Evolutionary conservation across 2,888 invertebrate genomes (phyloP).

Genomic region (Antheraea assamensis): DNA sequence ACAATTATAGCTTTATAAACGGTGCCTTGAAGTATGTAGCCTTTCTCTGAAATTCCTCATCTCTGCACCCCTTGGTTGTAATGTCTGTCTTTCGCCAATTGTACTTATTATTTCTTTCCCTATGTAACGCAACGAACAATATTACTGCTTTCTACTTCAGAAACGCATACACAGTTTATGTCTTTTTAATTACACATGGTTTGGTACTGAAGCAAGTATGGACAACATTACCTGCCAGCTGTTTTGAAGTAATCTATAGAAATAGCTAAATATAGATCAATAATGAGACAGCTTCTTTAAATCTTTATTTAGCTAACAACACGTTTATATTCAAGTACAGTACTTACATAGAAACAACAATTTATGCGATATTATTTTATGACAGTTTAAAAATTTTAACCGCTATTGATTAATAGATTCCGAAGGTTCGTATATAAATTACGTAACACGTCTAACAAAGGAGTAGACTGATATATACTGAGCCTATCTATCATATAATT

Average conservation of each 20-base stretch:
- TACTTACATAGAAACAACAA: conserved; percentile 70
- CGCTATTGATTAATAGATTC: neutral
- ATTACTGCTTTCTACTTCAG: no score
- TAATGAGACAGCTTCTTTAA: conserved; percentile 47
- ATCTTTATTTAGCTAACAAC: conserved; percentile 79
- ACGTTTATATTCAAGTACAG: conserved; percentile 64
- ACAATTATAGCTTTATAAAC: no score
- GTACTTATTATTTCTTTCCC: no score
- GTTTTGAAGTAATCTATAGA: neutral
- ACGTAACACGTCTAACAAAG: neutral
- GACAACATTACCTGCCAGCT: neutral
- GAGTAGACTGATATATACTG: neutral
- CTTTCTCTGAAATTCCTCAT: no score
- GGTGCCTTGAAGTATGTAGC: no score
- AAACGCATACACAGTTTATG: no score
- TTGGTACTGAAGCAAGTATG: neutral
- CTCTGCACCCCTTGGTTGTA: no score
- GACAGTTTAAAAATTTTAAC: conserved; percentile 16
- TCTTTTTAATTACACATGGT: no score
- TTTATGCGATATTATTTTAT: conserved; percentile 32
- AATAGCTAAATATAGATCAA: conserved; percentile 19
- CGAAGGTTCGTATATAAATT: neutral
- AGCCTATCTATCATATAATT: neutral
- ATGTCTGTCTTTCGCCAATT: no score
- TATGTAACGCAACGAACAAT: no score